Evolutionary conservation across 1,140 invertebrate genomes (phyloP), one percentile per base, ranked within the genome.

Genomic region (Ditylenchus dipsaci): DNA sequence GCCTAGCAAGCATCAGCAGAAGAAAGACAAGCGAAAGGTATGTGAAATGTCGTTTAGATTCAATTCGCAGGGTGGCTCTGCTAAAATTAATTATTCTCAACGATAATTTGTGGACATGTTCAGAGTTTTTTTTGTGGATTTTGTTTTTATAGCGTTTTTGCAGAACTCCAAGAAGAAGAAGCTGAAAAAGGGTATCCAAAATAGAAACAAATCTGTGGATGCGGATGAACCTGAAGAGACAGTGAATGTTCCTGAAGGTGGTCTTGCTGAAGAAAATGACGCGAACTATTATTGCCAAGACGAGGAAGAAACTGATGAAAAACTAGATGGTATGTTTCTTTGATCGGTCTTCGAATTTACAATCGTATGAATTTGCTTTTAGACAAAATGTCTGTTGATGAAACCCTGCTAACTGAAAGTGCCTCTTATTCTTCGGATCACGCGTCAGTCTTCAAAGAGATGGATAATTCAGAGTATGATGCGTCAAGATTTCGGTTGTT

Each of bases 1-100:
- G 15, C 62, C 73, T 8, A 85, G 77, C 72, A 85, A 85, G 75
- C 75, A 85, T 64, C 71, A 81, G 72, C 74, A 77, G 17, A 84
- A 82, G 60, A 86, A 85, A 73, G 72, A 73, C 63, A 79, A 61
- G 38, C 1, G 45, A 77, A 73, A 43, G 59, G 27, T 61, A 5
- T 30, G 3, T 30, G 8, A 21, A 7, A 5, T 21, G 3, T 5
- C 38, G 29, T 8, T 30, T 3, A n/a, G n/a, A n/a, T n/a, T n/a
- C n/a, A n/a, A n/a, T n/a, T n/a, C n/a, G n/a, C n/a, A n/a, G n/a
- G n/a, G n/a, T n/a, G n/a, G n/a, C n/a, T n/a, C n/a, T n/a, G n/a
- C n/a, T n/a, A n/a, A n/a, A n/a, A n/a, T n/a, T n/a, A n/a, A n/a
- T n/a, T n/a, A n/a, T n/a, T n/a, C n/a, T n/a, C n/a, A n/a, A n/a